Evolutionary conservation across 2,888 invertebrate genomes (phyloP).

Genomic region (Scaeva pyrastri): DNA sequence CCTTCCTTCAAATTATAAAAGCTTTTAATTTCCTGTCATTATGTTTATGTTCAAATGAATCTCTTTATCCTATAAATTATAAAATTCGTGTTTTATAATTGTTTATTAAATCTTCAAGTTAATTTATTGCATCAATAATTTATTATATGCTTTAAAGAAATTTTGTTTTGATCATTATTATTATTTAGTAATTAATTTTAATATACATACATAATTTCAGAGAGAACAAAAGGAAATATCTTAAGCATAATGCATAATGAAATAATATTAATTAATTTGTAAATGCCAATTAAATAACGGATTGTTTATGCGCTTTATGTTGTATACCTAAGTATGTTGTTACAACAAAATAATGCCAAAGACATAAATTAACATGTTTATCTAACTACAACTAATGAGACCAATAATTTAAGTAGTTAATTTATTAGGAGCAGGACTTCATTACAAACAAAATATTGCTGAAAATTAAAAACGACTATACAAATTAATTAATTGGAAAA

Average conservation of each 20-base stretch:
- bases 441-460: too few relatives aligned
- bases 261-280: conserved; percentile 6
- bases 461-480: too few relatives aligned
- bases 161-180: conserved; percentile 8
- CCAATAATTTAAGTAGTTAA: too few relatives aligned
- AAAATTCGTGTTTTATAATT: neutral
- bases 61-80: neutral
- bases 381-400: too few relatives aligned
- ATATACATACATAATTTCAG: neutral
- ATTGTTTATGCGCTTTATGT: neutral
- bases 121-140: neutral
- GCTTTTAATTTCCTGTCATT: too few relatives aligned
- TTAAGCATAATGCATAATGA: neutral
- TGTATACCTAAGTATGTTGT: neutral
- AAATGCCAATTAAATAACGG: conserved; percentile 14
- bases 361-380: neutral
- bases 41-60: too few relatives aligned
- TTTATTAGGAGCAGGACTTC: too few relatives aligned
- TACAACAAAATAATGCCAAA: neutral
- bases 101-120: neutral
- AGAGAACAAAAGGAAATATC: conserved; percentile 9
- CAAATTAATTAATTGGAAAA: too few relatives aligned
- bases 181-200: conserved; percentile 1
- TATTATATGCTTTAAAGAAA: neutral
- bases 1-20: too few relatives aligned